Evolutionary conservation across 2,113 vertebrate species (phyloP), one percentile per base, ranked within the genome.

Genomic region (Clarias macrocephalus): DNA sequence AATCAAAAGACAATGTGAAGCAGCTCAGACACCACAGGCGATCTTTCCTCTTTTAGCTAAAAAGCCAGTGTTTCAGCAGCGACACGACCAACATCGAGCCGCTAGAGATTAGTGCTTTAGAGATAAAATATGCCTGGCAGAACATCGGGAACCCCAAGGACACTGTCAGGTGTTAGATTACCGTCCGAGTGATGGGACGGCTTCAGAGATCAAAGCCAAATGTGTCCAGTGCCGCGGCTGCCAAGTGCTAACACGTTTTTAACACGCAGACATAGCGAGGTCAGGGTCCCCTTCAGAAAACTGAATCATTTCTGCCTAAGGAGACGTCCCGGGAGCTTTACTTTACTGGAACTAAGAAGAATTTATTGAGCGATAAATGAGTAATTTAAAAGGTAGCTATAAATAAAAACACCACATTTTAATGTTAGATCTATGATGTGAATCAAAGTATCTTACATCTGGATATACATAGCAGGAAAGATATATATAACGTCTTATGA

Each of bases 241-340:
- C 80, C 56, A 63, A 86, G 77, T 15, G 54, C 37, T 60, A 86
- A 75, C 18, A 75, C 70, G 62, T 56, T 83, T 48, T 70, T 9
- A 84, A 13, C 72, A 80, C 28, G 5, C 25, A 21, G 76, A 82
- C 77, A 62, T 11, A 42, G 79, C 21, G 62, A 66, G 33, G 57
- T 62, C 30, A 54, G 66, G 37, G 68, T 85, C 52, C 30, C 68
- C 65, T 73, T 80, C 75, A 82, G 59, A 75, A 62, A 68, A 56
- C 65, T 60, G 62, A 82, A 48, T 66, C 79, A 82, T 59, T 15
- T 28, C 57, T 19, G 48, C 48, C 66, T 73, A 65, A 19, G 37
- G 77, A 28, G 23, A 88, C 18, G 72, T 60, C 48, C 18, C 16
- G 33, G 62, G 80, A 63, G 33, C 66, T 73, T 42, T 48, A 16